Percentiles rank a stretch among this genome's conserved stretches.
These are phyloP conservation scores for Sebastes steindachneri DNA, from an alignment of 2,797 vertebrate species.

Conservation along the genomic window DNA sequence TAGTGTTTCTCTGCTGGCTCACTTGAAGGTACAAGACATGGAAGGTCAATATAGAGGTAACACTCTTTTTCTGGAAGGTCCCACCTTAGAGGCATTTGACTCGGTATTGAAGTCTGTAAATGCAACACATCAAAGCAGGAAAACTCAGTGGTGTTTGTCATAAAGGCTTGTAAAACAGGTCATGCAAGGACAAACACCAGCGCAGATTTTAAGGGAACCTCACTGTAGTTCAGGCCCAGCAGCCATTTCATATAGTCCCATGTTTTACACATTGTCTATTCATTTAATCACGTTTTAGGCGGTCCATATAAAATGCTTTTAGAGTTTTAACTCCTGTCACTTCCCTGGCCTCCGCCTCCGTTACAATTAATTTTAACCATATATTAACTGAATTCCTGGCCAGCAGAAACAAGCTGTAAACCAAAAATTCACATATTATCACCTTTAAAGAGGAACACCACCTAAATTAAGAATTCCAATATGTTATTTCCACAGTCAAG, in stretches of 20 bases:
- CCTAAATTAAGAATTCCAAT: too few relatives aligned
- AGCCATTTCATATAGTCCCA: background rate
- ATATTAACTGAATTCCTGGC: background rate
- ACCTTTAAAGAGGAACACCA: too few relatives aligned
- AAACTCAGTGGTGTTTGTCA: background rate
- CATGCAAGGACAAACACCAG: background rate
- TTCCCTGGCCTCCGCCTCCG: background rate
- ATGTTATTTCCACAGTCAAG: too few relatives aligned
- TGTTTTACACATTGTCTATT: too few relatives aligned
- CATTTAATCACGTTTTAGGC: background rate
- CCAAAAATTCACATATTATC: background rate
- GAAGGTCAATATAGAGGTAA: slow-evolving; percentile 19
- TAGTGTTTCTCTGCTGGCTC: slow-evolving; percentile 44
- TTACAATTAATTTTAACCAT: background rate
- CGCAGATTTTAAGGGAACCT: background rate
- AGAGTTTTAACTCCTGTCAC: background rate
- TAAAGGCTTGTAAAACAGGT: background rate
- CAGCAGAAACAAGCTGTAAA: background rate
- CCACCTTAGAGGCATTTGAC: background rate
- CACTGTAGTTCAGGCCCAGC: background rate
- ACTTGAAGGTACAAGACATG: slow-evolving; percentile 23
- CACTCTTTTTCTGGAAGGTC: slow-evolving; percentile 34
- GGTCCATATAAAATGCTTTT: background rate
- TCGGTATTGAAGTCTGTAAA: background rate
- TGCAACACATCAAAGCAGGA: slow-evolving; percentile 2